Evolutionary conservation across 2,888 invertebrate genomes (phyloP), one percentile per base, ranked within the genome.

Genomic region (Tachina lurida): DNA sequence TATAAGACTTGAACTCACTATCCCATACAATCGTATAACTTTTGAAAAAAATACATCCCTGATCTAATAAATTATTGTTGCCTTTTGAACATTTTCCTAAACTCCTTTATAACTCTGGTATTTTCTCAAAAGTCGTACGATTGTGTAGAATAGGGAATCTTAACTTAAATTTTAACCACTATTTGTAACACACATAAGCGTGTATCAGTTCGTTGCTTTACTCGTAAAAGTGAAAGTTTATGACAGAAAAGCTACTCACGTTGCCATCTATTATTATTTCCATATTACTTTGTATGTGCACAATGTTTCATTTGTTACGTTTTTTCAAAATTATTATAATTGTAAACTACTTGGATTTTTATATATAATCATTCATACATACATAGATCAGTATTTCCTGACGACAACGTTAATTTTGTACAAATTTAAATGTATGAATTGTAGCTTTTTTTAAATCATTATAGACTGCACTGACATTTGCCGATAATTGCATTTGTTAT

Each of bases 351-450:
- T 71, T 19, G 45, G 17, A 52, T 22, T 60, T 62, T 68, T 73
- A 49, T 68, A 31, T 31, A 1, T 31, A 31, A n/a, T n/a, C 7
- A 31, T 7, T 31, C 31, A 31, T 31, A 31, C 31, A 31, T 7
- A 68, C 60, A 58, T 68, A 47, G 63, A 79, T 70, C 58, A 65
- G 65, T 70, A 74, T 79, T 75, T 84, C 84, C 79, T 83, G 70
- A 79, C 54, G 56, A 79, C 79, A 79, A 65, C 65, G 47, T 63
- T 49, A 56, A 31, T 31, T 7, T 43, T 58, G 22, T 43, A 62
- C 17, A 78, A 58, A 52, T 15, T 60, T 39, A 67, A 58, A 56
- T 12, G 39, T 70, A 54, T 19, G 12, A 31, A 17, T 0, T 41
- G 45, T 54, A 39, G 71, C 10, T 71, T 12, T 17, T 68, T 54